These are phyloP conservation scores for Eriocheir sinensis DNA, from an alignment of 1,140 invertebrate species.

Conservation along the genomic window DNA sequence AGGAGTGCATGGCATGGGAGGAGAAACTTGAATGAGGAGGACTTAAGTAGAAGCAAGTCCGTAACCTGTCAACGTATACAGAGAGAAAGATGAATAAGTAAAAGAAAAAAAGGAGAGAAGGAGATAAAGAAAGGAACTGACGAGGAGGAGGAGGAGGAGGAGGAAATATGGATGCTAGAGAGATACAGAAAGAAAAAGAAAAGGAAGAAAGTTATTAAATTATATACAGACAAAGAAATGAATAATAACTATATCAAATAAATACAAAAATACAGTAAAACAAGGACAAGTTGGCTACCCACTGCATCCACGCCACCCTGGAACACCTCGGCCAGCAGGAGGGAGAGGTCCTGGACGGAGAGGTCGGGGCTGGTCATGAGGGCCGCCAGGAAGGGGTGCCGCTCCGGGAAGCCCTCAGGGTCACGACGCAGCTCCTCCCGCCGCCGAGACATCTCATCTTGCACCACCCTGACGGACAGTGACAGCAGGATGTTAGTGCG, in stretches of 20 bases:
- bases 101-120: background rate
- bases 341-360: conserved; percentile 54
- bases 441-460: conserved; percentile 46
- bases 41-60: too few species aligned
- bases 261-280: background rate
- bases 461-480: conserved; percentile 54
- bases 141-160: background rate
- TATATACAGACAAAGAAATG: background rate
- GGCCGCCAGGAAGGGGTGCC: conserved; percentile 70
- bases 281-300: background rate
- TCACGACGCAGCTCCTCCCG: background rate
- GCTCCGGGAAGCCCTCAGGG: conserved; percentile 38
- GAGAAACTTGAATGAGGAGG: too few species aligned
- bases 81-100: too few species aligned
- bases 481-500: background rate
- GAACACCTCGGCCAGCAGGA: conserved; percentile 73
- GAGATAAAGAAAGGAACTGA: background rate
- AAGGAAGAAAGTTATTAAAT: background rate
- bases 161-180: background rate
- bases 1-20: too few species aligned
- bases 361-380: conserved; percentile 58
- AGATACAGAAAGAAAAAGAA: background rate
- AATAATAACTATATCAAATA: background rate
- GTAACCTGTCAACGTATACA: too few species aligned
- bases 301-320: conserved; percentile 78